Evolutionary conservation across 1,140 invertebrate species (phyloP).

Genomic region (Helicoverpa zea): DNA sequence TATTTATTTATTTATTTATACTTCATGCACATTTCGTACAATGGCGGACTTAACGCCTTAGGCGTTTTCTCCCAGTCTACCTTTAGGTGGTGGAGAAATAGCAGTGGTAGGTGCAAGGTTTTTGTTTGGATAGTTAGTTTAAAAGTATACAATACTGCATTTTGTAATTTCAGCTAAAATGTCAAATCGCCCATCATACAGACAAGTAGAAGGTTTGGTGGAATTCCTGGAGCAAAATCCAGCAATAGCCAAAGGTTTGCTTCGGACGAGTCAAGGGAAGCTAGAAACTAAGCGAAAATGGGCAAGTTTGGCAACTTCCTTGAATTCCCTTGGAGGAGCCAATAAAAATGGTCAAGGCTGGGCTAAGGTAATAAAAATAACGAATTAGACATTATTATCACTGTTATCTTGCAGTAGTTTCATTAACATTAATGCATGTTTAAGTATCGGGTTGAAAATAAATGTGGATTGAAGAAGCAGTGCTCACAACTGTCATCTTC

Average conservation of each 20-base stretch:
- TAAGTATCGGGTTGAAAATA: not conserved
- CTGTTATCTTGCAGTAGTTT: not conserved
- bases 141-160: too few species aligned
- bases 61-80: too few species aligned
- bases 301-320: not conserved
- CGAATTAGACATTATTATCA: not conserved
- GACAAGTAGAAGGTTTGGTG: not conserved
- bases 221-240: slow-evolving; percentile 4
- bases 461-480: slow-evolving; percentile 1
- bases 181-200: not conserved
- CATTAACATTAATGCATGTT: slow-evolving; percentile 4
- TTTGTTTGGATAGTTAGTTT: too few species aligned
- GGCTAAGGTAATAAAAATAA: too few species aligned
- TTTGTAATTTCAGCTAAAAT: not conserved
- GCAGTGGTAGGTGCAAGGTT: too few species aligned
- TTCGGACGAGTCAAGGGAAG: not conserved
- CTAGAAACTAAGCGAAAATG: slow-evolving; percentile 4
- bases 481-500: not conserved
- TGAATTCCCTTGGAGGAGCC: too few species aligned
- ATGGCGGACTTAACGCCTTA: too few species aligned
- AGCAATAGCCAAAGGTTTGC: not conserved
- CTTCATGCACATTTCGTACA: too few species aligned
- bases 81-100: too few species aligned
- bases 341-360: too few species aligned
- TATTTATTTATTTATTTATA: too few species aligned